Base-by-base conservation (phyloP, 2,888 invertebrate genomes). In the Notocelia uddmanniana region DNA sequence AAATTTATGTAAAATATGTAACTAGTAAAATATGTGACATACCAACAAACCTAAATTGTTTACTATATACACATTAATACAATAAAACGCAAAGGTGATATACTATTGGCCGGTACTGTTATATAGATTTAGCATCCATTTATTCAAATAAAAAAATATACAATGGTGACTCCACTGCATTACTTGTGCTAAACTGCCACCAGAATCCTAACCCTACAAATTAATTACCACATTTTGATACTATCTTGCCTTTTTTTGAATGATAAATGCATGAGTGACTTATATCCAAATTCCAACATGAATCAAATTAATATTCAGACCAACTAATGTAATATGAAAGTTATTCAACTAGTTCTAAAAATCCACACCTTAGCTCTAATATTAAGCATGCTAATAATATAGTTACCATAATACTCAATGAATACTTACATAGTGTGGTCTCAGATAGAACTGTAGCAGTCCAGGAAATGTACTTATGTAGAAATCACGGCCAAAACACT, bases 341-440 rank as follows among this genome's bases (percentile, higher is more conserved):
- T 52, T 18, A 37, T 52, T 59, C 52, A 34, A 59, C 48, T 52
- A 52, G 23, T 41, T 52, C 34, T 68, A 60, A 18, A 21, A 48
- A 57, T 58, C n/a, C 34, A 50, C 21, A 64, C 26, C 54, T 52
- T 26, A 18, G 54, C 26, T 45, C 54, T 34, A 48, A 58, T 18
- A 34, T 50, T 59, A 9, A 54, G 19, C 68, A 69, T 60, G 60
- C 68, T 45, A 11, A 41, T 6, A 45, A 41, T 9, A 6, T 54
- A 19, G 9, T 9, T 34, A 37, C 1, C 9, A 52, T 59, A 23
- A 41, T 15, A 41, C 54, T 60, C 2, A 41, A 26, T 13, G 31
- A 19, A 26, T 54, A 69, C 68, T 69, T 52, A 69, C 68, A 69
- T 69, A 41, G 23, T 52, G 54, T 41, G 18, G 54, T 41, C 5